Base-by-base conservation (phyloP, 2,888 invertebrate species). In the Stenchaetothrips biformis region DNA sequence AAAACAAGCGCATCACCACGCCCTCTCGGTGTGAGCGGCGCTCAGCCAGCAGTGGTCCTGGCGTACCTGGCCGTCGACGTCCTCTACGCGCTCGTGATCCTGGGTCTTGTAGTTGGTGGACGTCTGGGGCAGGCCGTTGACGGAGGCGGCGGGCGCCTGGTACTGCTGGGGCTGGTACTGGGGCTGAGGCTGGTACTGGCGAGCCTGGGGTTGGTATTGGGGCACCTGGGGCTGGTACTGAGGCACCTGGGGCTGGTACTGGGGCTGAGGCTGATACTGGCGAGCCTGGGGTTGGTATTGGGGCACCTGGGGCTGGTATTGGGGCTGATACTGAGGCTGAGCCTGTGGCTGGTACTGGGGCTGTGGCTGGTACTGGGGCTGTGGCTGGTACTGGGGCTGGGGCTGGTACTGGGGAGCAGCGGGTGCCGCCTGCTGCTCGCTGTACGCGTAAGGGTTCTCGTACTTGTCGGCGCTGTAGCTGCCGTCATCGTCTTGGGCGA, bases 391-490 rank as follows among this genome's bases (percentile, higher is more conserved):
- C 67, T 78, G 79, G 47, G 79, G 82, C 79, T 80, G 67, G 80
- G 80, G 79, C 78, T 82, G 80, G 77, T 81, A 77, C 79, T 78
- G 16, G 77, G 81, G 21, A 77, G 80, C 78, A 48, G 81, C 67
- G 21, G 80, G 80, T 62, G 78, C 78, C 47, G 67, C 81, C 80
- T 82, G 80, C 25, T 47, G 21, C n/a, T 81, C 11, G 48, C 48
- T 79, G 79, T 80, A 81, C 49, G 81, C 81, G 81, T 82, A 83
- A 4, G 83, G 83, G 77, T 82, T 82, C 77, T 83, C 83, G 81
- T 84, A 83, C 74, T 83, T 81, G 11, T 82, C 83, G 37, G 82
- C 82, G 78, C 81, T 81, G 82, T 84, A 84, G 59, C 82, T 82
- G 37, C 83, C 83, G 80, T 83, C 83, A 81, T 84, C 78, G 27